A percentile compares a stretch with the other conserved stretches of the same genome.
Conservation (phyloP, 2,113 vertebrate species). For the Myiozetetes cayanensis region DNA sequence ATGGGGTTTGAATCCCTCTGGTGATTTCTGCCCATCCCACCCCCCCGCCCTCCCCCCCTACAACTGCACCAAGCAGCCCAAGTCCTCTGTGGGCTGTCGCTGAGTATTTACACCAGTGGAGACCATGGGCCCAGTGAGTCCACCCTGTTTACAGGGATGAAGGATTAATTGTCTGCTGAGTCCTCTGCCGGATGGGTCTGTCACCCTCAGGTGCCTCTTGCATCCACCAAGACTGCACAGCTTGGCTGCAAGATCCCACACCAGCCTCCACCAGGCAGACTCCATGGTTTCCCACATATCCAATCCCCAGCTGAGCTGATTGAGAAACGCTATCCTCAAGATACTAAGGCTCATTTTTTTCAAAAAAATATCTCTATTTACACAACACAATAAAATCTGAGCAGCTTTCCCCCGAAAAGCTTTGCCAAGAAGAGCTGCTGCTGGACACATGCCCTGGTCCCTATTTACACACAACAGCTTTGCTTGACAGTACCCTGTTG, state of each 20-base stretch:
- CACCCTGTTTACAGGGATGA: not conserved
- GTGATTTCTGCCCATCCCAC: not conserved
- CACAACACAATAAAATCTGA: constrained; percentile 47
- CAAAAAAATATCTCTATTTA: constrained; percentile 55
- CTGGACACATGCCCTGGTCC: not conserved
- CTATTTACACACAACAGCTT: constrained; percentile 1
- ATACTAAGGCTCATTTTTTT: constrained; percentile 24
- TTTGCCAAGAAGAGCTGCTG: not conserved
- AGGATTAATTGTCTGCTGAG: not conserved
- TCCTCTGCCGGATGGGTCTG: not conserved
- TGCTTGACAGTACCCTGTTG: not conserved
- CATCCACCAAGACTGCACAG: fast-evolving
- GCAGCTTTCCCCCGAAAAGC: not conserved
- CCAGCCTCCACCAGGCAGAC: not conserved
- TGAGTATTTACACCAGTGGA: constrained; percentile 19
- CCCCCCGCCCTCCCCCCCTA: not conserved
- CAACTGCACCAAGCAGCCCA: not conserved
- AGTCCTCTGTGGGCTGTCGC: not conserved
- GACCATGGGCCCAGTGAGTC: not conserved
- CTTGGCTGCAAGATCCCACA: fast-evolving
- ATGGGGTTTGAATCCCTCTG: not conserved
- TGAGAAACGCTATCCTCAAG: constrained; percentile 24
- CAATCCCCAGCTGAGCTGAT: constrained; percentile 28
- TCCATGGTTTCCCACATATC: not conserved
- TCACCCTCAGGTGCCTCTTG: not conserved